A percentile compares a stretch with the other conserved stretches of the same genome.
These are phyloP conservation scores for Crenuchus spilurus DNA, from an alignment of 2,797 vertebrate genomes.

Conservation along the genomic window DNA sequence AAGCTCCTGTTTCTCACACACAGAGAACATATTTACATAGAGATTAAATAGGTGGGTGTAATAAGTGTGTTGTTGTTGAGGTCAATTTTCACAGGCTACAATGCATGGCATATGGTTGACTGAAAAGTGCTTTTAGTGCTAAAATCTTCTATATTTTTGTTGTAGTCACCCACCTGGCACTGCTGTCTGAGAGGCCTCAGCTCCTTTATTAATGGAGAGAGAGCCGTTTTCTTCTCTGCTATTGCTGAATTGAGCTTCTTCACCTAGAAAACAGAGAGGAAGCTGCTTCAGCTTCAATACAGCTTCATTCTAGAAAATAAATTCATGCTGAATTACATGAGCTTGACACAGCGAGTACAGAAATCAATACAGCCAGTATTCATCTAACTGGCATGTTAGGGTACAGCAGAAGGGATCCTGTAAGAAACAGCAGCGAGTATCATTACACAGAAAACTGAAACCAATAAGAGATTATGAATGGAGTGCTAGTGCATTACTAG, in stretches of 20 bases:
- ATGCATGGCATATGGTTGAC: no score
- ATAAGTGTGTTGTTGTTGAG: not conserved
- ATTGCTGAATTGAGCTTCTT: constrained; percentile 90
- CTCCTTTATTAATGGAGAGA: constrained; percentile 94
- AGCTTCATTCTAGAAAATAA: not conserved
- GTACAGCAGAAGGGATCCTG: no score
- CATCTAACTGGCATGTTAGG: no score
- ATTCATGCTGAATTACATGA: not conserved
- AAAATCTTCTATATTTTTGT: not conserved
- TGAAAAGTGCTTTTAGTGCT: not conserved
- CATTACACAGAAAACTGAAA: no score
- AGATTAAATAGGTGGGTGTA: not conserved
- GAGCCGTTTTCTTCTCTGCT: constrained; percentile 88
- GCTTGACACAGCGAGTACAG: not conserved
- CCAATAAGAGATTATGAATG: no score
- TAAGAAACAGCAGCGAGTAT: no score
- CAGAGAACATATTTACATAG: not conserved
- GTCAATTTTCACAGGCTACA: not conserved
- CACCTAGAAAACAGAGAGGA: constrained; percentile 75
- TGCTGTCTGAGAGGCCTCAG: constrained; percentile 88
- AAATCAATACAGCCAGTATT: not conserved
- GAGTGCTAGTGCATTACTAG: no score
- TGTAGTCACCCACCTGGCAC: constrained; percentile 81
- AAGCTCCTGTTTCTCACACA: constrained; percentile 80
- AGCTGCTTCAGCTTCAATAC: not conserved